Evolutionary conservation across 1,140 invertebrate genomes (phyloP), one percentile per base, ranked within the genome.

Genomic region (Bombus polaris): DNA sequence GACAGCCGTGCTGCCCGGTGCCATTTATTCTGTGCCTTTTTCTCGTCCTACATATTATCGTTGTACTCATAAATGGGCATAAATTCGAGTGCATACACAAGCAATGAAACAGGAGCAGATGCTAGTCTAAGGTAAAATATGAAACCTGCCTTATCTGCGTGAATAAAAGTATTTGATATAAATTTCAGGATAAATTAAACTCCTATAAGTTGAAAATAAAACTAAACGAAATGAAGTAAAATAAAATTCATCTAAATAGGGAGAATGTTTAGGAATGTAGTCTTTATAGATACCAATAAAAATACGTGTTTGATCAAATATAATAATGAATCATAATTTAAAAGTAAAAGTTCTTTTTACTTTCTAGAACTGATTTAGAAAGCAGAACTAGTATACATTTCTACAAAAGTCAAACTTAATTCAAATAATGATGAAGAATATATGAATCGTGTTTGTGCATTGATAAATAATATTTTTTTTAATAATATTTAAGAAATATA

Each of bases 51-150:
- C 28, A 77, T 87, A 81, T 89, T 85, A 65, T 73, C 87, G 59
- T 66, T 32, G 72, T 89, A 80, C 76, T 88, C 87, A 78, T 88
- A 88, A 88, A 84, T 82, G 68, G 47, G 66, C 82, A 85, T 88
- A 88, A 89, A 89, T 89, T 88, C 42, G 66, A 47, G 42, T 66
- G 62, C 65, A 72, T 75, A 35, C 79, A 66, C 65, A 28, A 47
- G 81, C 35, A 62, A 87, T 47, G 57, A 37, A 82, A 74, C 35
- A 81, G 57, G 28, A 77, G 79, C 35, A 81, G 32, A 85, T 72
- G 75, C 83, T 77, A 66, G 76, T 82, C 73, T 73, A 68, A 66
- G 70, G 44, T 74, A 76, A 88, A 85, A 89, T 85, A 88, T 88
- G 66, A 78, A 78, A 89, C 83, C 42, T 57, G 59, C 28, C 72